Conservation (phyloP, 2,113 vertebrate species). For the Edolisoma coerulescens region DNA sequence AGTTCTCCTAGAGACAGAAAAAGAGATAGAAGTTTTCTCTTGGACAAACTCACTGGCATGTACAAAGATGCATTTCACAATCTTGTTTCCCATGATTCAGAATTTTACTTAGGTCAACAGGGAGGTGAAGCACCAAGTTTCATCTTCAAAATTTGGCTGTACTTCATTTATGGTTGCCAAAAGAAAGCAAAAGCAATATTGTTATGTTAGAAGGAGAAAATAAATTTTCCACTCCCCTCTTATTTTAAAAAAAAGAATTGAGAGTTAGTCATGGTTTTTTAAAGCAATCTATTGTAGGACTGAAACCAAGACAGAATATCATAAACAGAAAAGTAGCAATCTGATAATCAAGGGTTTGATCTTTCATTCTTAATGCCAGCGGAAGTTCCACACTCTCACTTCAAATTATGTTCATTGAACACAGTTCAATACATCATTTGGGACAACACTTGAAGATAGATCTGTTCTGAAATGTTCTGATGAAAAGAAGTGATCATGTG, state of each 20-base stretch:
- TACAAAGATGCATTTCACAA: neutral
- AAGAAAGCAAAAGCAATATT: neutral
- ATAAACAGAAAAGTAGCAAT: neutral
- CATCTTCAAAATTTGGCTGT: neutral
- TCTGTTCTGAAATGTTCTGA: neutral
- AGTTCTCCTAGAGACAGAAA: neutral
- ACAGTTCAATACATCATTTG: neutral
- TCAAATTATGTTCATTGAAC: neutral
- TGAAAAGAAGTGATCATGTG: neutral
- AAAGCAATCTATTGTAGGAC: neutral
- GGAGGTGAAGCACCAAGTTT: neutral
- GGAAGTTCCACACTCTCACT: neutral
- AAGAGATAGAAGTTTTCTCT: neutral
- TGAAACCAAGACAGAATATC: neutral
- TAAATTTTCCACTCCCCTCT: neutral
- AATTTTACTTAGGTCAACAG: neutral
- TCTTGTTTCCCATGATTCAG: neutral
- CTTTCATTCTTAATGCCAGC: neutral
- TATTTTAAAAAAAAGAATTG: neutral
- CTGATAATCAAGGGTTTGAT: neutral
- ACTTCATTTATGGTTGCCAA: neutral
- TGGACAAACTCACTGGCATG: neutral
- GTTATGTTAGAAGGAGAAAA: neutral
- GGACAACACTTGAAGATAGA: neutral
- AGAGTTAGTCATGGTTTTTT: neutral